Conservation (phyloP, 2,797 vertebrate species). For the Crypturellus tataupa region DNA sequence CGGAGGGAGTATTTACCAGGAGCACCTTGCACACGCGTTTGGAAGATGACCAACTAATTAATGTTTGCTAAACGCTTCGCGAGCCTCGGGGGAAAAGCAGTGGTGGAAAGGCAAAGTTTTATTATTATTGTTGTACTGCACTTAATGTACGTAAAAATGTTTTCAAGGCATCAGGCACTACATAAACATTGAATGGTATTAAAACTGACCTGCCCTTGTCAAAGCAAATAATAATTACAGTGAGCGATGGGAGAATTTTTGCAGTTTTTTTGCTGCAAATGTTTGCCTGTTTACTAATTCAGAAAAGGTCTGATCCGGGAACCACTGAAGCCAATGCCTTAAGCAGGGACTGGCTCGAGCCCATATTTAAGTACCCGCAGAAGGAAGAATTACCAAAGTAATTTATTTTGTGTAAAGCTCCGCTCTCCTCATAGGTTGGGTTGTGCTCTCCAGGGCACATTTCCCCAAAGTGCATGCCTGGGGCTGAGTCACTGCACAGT, state of each 20-base stretch:
- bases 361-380: conserved; percentile 22
- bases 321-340: conserved; percentile 26
- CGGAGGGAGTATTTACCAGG: conserved; percentile 37
- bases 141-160: conserved; percentile 48
- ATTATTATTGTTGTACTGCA: conserved; percentile 11
- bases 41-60: conserved; percentile 72
- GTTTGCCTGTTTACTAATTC: conserved; percentile 60
- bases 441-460: not conserved
- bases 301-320: conserved; percentile 27
- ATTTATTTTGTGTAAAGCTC: conserved; percentile 34
- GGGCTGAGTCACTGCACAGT: not conserved
- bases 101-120: conserved; percentile 48
- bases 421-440: not conserved
- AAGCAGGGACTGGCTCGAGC: conserved; percentile 28
- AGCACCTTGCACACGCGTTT: conserved; percentile 46
- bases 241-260: conserved; percentile 58
- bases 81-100: conserved; percentile 34
- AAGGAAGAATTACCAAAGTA: not conserved
- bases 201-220: conserved; percentile 67
- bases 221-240: conserved; percentile 37
- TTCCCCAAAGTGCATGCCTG: not conserved
- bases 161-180: conserved; percentile 39
- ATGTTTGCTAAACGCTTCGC: not conserved
- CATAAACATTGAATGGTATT: conserved; percentile 46
- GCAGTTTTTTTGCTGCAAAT: conserved; percentile 2